Conservation (phyloP, 1,140 invertebrate species). For the Trachymyrmex cornetzi region DNA sequence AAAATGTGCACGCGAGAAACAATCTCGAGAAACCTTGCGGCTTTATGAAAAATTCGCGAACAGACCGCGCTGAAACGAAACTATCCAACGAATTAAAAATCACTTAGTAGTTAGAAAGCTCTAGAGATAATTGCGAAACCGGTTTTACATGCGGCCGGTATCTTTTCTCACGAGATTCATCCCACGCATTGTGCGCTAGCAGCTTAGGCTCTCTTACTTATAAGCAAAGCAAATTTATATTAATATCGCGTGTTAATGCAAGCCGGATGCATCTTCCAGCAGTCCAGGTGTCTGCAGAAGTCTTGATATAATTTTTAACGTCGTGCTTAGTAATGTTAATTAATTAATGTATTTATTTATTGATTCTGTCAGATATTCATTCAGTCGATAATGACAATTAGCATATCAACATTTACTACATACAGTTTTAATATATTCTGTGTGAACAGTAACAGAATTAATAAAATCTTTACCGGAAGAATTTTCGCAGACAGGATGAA, state of each 20-base stretch:
- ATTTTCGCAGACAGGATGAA: neutral
- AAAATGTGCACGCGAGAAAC: conserved; percentile 36
- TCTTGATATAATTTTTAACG: conserved; percentile 31
- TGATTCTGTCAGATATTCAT: neutral
- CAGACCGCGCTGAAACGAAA: conserved; percentile 29
- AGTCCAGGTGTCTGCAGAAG: no score
- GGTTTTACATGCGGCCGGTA: conserved; percentile 47
- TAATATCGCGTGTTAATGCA: conserved; percentile 44
- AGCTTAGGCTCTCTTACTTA: conserved; percentile 26
- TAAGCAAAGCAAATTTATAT: conserved; percentile 70
- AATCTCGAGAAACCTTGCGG: conserved; percentile 35
- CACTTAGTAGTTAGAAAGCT: conserved; percentile 65
- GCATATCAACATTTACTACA: neutral
- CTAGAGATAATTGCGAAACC: conserved; percentile 64
- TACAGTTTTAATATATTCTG: neutral
- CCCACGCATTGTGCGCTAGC: conserved; percentile 44
- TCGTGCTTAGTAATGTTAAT: neutral
- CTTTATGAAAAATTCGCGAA: conserved; percentile 29
- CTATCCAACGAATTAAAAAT: conserved; percentile 63
- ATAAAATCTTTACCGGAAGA: conserved; percentile 12
- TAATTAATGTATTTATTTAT: conserved; percentile 36
- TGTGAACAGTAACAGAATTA: neutral
- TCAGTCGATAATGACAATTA: conserved; percentile 3
- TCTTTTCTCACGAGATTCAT: conserved; percentile 61
- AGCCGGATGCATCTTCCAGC: conserved; percentile 5